Evolutionary conservation across 1,140 invertebrate genomes (phyloP).

Genomic region (Monochamus saltuarius): DNA sequence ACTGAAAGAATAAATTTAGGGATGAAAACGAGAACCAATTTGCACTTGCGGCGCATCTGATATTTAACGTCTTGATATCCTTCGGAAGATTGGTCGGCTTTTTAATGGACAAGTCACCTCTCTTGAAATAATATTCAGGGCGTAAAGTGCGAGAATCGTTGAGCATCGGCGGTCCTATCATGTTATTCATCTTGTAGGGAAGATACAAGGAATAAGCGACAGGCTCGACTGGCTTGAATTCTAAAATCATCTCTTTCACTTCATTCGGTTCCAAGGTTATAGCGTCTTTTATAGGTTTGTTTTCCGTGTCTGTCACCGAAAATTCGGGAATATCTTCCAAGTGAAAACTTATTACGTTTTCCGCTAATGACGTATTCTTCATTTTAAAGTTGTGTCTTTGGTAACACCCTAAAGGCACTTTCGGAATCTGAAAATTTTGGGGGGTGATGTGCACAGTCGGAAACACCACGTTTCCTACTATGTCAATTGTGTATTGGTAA

Average conservation of each 20-base stretch:
- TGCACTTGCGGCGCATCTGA: constrained; percentile 23
- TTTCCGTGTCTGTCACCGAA: constrained; percentile 14
- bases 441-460: constrained; percentile 23
- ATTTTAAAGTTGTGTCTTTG: constrained; percentile 26
- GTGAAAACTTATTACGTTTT: constrained; percentile 18
- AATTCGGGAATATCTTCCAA: constrained; percentile 28
- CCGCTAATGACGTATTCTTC: constrained; percentile 6
- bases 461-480: constrained; percentile 28
- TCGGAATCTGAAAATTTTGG: constrained; percentile 30
- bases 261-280: constrained; percentile 19
- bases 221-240: constrained; percentile 32
- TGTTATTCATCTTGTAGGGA: constrained; percentile 26
- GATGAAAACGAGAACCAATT: constrained; percentile 18
- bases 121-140: not conserved
- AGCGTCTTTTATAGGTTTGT: not conserved
- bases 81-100: not conserved
- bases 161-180: constrained; percentile 23
- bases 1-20: constrained; percentile 14
- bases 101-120: not conserved
- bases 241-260: constrained; percentile 22
- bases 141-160: constrained; percentile 11
- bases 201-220: constrained; percentile 31
- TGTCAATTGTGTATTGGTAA: constrained; percentile 14
- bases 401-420: constrained; percentile 25
- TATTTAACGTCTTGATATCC: constrained; percentile 16